phyloP scores from a whole-genome alignment of 1,140 invertebrate genomes.

The Sesamia nonagrioides region DNA sequence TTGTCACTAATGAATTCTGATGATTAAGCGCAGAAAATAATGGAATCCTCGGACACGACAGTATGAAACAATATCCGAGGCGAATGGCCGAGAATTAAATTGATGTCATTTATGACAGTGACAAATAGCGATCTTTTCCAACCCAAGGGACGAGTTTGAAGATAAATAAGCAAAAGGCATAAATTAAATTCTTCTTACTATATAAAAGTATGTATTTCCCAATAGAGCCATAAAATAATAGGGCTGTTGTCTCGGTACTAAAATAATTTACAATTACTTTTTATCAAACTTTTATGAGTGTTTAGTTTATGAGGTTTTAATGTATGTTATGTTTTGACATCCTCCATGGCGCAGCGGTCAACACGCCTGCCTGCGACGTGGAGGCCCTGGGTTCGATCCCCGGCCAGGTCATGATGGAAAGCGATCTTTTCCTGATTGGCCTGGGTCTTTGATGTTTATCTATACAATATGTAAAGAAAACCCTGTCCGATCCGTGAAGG shows the following conservation, averaged over 20 bases:
- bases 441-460: too few relatives aligned
- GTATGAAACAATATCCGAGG: not conserved
- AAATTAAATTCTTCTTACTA: constrained; percentile 46
- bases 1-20: not conserved
- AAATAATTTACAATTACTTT: not conserved
- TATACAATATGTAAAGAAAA: too few relatives aligned
- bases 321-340: too few relatives aligned
- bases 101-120: constrained; percentile 30
- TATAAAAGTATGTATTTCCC: constrained; percentile 48
- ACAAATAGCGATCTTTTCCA: constrained; percentile 32
- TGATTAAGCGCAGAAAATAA: not conserved
- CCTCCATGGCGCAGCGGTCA: too few relatives aligned
- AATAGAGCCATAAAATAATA: constrained; percentile 35
- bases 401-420: too few relatives aligned
- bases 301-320: too few relatives aligned
- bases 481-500: too few relatives aligned
- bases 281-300: too few relatives aligned
- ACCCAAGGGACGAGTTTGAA: constrained; percentile 37
- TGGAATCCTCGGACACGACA: not conserved
- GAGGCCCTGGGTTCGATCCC: too few relatives aligned
- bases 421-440: too few relatives aligned
- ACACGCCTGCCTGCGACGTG: too few relatives aligned
- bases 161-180: constrained; percentile 43
- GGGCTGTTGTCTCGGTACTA: not conserved
- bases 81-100: constrained; percentile 23